phyloP scores from a whole-genome alignment of 2,113 vertebrate species.

The Empidonax traillii region DNA sequence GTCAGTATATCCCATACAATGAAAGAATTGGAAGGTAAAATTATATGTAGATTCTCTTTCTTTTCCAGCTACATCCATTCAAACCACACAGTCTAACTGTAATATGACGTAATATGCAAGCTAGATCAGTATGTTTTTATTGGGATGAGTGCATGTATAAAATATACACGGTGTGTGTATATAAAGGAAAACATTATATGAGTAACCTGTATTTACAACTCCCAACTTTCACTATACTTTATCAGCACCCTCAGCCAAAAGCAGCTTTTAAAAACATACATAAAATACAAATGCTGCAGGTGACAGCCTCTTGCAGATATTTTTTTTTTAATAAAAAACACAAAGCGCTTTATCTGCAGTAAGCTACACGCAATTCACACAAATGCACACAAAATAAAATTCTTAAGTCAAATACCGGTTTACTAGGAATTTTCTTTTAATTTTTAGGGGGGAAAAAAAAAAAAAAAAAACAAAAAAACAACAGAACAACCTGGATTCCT shows the following conservation, averaged over 20 bases:
- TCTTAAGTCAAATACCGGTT: background rate
- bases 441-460: background rate
- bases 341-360: background rate
- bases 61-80: background rate
- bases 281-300: background rate
- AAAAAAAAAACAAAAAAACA: background rate
- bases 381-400: background rate
- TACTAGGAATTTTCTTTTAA: background rate
- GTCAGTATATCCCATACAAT: background rate
- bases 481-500: background rate
- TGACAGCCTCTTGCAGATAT: background rate
- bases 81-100: background rate
- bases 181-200: slow-evolving; percentile 4
- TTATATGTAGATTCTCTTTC: background rate
- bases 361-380: background rate
- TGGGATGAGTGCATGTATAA: background rate
- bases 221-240: background rate
- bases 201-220: background rate
- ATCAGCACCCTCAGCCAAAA: background rate
- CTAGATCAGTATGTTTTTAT: slow-evolving; percentile 17
- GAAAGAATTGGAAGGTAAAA: background rate
- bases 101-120: slow-evolving; percentile 42
- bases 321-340: background rate
- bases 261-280: background rate
- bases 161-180: background rate